Percentiles rank a stretch among this genome's conserved stretches.
Conservation (phyloP, 1,140 invertebrate species). For the Acromyrmex echinatior region DNA sequence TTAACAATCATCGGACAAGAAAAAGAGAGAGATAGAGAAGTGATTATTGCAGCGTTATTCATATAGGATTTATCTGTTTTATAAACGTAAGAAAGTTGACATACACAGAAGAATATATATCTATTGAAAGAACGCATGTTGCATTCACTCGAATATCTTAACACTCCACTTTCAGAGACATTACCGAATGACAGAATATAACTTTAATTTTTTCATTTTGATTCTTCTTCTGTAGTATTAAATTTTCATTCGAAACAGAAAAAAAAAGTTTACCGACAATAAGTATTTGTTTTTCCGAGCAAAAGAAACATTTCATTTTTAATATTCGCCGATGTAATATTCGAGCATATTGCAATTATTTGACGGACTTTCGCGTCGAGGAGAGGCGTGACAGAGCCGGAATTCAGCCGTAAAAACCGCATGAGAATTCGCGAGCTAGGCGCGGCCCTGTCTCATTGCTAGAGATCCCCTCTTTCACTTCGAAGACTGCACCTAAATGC, state of each 20-base stretch:
- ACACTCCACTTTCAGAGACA: neutral
- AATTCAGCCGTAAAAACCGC: neutral
- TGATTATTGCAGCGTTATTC: neutral
- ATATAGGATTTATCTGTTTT: neutral
- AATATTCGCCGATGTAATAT: neutral
- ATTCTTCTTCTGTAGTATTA: neutral
- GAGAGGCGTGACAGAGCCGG: neutral
- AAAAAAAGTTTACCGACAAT: neutral
- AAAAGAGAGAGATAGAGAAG: neutral
- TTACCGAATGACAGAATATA: neutral
- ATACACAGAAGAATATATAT: neutral
- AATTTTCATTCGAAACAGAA: neutral
- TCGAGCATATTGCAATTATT: neutral
- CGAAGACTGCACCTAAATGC: constrained; percentile 80
- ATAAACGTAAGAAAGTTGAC: neutral
- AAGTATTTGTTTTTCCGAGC: neutral
- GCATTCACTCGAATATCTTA: neutral
- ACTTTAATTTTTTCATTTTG: neutral
- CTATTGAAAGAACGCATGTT: neutral
- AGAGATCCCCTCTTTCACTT: constrained; percentile 79
- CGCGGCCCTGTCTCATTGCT: constrained; percentile 84
- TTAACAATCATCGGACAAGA: constrained; percentile 1
- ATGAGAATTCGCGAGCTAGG: constrained; percentile 68
- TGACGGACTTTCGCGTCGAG: neutral
- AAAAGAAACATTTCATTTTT: neutral